phyloP scores from a whole-genome alignment of 1,140 invertebrate genomes.

The Rhynchophorus ferrugineus region DNA sequence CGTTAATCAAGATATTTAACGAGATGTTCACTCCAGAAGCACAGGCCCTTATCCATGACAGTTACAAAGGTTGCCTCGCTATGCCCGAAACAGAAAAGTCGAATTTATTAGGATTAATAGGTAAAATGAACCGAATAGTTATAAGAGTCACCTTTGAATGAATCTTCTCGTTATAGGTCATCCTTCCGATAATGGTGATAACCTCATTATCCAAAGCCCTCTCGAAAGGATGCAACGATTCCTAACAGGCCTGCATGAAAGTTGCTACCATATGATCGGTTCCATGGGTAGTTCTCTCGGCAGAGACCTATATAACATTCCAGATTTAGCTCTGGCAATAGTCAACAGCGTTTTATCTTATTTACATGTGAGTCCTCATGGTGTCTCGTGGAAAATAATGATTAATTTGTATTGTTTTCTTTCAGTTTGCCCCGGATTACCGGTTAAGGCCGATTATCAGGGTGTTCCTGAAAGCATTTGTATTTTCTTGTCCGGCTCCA shows the following conservation, averaged over 20 bases:
- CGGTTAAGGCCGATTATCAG: slow-evolving; percentile 73
- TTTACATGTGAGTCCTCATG: slow-evolving; percentile 47
- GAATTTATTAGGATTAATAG: slow-evolving; percentile 53
- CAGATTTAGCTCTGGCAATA: slow-evolving; percentile 52
- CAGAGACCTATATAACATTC: slow-evolving; percentile 70
- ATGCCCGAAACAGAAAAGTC: slow-evolving; percentile 64
- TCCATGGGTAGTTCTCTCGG: slow-evolving; percentile 70
- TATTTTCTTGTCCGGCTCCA: slow-evolving; percentile 73
- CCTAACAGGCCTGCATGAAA: slow-evolving; percentile 59
- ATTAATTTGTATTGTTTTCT: slow-evolving; percentile 20
- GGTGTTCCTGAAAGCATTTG: slow-evolving; percentile 77
- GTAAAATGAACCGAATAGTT: too few species aligned
- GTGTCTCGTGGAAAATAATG: background rate
- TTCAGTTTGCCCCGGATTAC: slow-evolving; percentile 70
- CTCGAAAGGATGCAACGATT: slow-evolving; percentile 77
- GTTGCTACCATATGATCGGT: slow-evolving; percentile 70
- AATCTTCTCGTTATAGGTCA: slow-evolving; percentile 22
- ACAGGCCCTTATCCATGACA: slow-evolving; percentile 52
- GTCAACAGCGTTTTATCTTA: slow-evolving; percentile 61
- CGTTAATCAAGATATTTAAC: slow-evolving; percentile 68
- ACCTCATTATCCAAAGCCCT: slow-evolving; percentile 45
- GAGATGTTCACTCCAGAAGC: slow-evolving; percentile 67
- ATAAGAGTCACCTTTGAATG: background rate
- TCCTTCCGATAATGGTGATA: slow-evolving; percentile 42
- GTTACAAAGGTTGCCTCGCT: slow-evolving; percentile 59